Conservation (phyloP, 2,797 vertebrate species). For the Holocentrus rufus region DNA sequence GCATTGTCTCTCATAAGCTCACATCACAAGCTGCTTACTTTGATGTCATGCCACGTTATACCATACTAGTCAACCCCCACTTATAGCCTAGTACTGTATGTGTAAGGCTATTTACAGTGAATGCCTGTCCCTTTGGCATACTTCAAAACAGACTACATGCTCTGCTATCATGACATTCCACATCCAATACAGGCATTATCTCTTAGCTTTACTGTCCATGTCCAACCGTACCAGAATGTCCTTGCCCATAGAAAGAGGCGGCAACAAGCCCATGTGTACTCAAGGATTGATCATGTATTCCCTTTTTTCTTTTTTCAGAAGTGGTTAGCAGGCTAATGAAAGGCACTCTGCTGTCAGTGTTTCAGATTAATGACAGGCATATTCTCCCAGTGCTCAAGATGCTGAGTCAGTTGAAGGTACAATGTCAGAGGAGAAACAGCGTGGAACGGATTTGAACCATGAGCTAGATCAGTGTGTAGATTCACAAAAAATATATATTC, state of each 20-base stretch:
- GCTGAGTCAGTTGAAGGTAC: slow-evolving; percentile 53
- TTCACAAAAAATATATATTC: slow-evolving; percentile 14
- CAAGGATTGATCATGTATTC: slow-evolving; percentile 25
- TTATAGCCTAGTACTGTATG: neutral
- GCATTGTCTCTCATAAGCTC: neutral
- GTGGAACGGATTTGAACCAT: slow-evolving; percentile 20
- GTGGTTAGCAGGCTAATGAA: slow-evolving; percentile 26
- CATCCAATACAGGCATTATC: neutral
- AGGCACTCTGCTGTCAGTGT: neutral
- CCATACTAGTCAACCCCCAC: neutral
- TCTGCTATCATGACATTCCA: slow-evolving; percentile 12
- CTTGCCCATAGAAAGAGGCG: slow-evolving; percentile 41
- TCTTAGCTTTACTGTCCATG: slow-evolving; percentile 25
- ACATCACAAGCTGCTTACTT: slow-evolving; percentile 15
- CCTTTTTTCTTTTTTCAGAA: slow-evolving; percentile 23
- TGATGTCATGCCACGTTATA: slow-evolving; percentile 6
- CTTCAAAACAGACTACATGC: neutral
- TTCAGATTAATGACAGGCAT: slow-evolving; percentile 29
- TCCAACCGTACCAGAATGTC: slow-evolving; percentile 47
- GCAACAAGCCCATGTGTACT: slow-evolving; percentile 19
- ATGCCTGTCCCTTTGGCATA: neutral
- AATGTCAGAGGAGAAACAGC: neutral
- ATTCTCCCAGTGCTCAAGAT: slow-evolving; percentile 13
- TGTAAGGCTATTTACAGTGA: neutral
- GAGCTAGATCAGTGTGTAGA: neutral